Base-by-base conservation (phyloP, 2,888 invertebrate species). In the Dynastes hyllus region DNA sequence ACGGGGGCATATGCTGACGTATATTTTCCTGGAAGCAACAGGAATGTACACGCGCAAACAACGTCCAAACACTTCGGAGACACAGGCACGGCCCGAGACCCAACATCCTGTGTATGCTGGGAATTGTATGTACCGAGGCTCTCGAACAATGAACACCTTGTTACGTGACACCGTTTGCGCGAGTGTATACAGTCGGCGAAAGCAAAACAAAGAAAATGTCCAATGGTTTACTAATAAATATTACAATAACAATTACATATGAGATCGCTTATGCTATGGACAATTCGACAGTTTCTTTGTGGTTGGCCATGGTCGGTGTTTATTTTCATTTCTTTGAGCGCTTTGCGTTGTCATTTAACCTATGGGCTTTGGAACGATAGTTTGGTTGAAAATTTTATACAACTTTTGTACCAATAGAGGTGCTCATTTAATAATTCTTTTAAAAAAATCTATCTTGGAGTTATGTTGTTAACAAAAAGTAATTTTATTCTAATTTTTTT, bases 1-100 rank as follows among this genome's bases (percentile, higher is more conserved):
- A 73, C 73, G 73, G 73, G 69, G 58, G 27, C 16, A 73, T 61
- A 61, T 73, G 61, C 73, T 73, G 73, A 71, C 71, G 71, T 55
- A 37, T 55, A 71, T 71, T 55, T 71, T 71, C 71, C 71, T 71
- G 71, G 71, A 71, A 71, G 71, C 71, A 71, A 71, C 78, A 81
- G 82, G 83, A 83, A 83, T 81, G 83, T 80, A 81, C 79, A 79
- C 77, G 71, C 71, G 71, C 71, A 71, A 71, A 71, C 58, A 66
- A 78, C 71, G 77, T 77, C 79, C 76, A 81, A 81, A 79, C 75
- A 79, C 13, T 50, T 8, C 45, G 45, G 45, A 45, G 8, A 45
- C 45, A 45, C 45, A 45, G 45, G 45, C 45, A 45, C 71, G 32
- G 66, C 69, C 69, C 77, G 76, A 80, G 78, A 81, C 78, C 79